Conservation (phyloP, 2,797 vertebrate species). For the Spondyliosoma cantharus region DNA sequence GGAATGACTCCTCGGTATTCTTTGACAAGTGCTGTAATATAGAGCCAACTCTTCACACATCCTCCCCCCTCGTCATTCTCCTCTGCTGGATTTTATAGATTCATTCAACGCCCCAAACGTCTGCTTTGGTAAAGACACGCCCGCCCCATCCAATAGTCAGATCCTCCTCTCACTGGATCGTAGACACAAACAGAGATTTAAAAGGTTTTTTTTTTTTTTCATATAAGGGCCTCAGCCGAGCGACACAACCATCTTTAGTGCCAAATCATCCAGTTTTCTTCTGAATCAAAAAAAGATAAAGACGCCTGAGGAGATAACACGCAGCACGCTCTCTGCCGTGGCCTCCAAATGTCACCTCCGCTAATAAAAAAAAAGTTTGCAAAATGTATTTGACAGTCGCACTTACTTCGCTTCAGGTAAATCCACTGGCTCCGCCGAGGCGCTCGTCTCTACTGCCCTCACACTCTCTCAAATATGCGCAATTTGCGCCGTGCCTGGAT, state of each 20-base stretch:
- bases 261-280: not conserved
- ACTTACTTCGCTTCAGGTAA: constrained; percentile 69
- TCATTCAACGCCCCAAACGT: constrained; percentile 33
- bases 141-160: constrained; percentile 42
- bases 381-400: constrained; percentile 58
- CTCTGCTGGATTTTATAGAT: constrained; percentile 30
- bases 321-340: constrained; percentile 29
- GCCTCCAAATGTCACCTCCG: constrained; percentile 55
- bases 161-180: not conserved
- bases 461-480: constrained; percentile 49
- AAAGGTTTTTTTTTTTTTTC: not conserved
- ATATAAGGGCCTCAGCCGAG: constrained; percentile 26
- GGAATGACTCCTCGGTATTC: constrained; percentile 39
- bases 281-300: not conserved
- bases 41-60: constrained; percentile 39
- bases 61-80: not conserved
- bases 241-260: not conserved
- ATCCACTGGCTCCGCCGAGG: constrained; percentile 50
- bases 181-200: not conserved
- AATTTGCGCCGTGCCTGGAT: constrained; percentile 36
- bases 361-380: constrained; percentile 64
- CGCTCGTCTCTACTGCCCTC: constrained; percentile 14
- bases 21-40: constrained; percentile 51
- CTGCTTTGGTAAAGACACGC: constrained; percentile 47
- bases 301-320: not conserved